Conservation (phyloP, 1,140 invertebrate genomes). For the Drosophila parvula region DNA sequence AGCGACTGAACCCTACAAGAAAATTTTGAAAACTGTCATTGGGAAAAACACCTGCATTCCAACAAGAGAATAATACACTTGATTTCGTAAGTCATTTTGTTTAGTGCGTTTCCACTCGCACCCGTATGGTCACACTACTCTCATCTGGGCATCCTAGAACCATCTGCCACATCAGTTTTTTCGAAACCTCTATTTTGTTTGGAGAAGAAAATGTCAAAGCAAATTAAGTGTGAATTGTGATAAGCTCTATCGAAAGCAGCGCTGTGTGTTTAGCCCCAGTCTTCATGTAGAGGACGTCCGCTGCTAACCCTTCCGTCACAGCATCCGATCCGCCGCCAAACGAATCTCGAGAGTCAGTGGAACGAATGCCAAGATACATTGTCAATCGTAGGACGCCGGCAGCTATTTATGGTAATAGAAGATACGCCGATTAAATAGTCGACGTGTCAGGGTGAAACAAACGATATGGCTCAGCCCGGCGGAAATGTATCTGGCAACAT, state of each 20-base stretch:
- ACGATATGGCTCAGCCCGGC: slow-evolving; percentile 17
- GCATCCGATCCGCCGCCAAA: slow-evolving; percentile 21
- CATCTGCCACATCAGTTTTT: slow-evolving; percentile 40
- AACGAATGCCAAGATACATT: slow-evolving; percentile 22
- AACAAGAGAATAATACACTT: neutral
- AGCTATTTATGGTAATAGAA: neutral
- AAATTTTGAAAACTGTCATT: neutral
- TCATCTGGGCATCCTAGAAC: slow-evolving; percentile 15
- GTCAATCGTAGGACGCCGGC: slow-evolving; percentile 8
- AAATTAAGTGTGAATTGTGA: slow-evolving; percentile 35
- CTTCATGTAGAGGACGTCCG: slow-evolving; percentile 19
- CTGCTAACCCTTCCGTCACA: slow-evolving; percentile 2
- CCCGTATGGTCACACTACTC: neutral
- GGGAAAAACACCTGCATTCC: neutral
- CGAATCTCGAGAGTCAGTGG: neutral
- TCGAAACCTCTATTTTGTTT: slow-evolving; percentile 26
- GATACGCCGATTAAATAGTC: neutral
- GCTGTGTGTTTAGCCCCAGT: neutral
- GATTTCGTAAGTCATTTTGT: neutral
- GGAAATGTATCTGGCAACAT: slow-evolving; percentile 67
- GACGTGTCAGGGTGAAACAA: slow-evolving; percentile 10
- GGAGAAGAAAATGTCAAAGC: slow-evolving; percentile 22
- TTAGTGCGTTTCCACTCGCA: neutral
- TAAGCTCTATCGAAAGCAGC: slow-evolving; percentile 21
- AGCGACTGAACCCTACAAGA: neutral